Conservation (phyloP, 2,797 vertebrate species). For the Ptychobarbus kaznakovi region DNA sequence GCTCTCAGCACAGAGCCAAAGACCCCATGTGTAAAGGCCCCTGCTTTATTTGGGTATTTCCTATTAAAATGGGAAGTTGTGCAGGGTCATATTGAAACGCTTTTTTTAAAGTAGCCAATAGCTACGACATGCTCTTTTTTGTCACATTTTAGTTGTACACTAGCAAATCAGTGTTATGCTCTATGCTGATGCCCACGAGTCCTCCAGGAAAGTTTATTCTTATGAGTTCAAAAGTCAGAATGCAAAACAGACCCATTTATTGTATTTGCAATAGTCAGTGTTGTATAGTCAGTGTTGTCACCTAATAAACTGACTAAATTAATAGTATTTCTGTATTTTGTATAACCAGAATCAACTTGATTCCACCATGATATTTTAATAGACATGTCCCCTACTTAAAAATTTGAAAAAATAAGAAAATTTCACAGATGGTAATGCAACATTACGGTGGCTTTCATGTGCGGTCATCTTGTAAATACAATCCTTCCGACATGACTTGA, state of each 20-base stretch:
- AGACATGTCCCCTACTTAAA: not conserved
- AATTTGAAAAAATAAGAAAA: not conserved
- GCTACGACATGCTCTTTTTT: not conserved
- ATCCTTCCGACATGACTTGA: not conserved
- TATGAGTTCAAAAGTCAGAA: not conserved
- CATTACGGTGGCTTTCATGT: not conserved
- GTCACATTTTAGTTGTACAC: not conserved
- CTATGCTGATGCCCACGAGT: not conserved
- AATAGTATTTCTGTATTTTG: not conserved
- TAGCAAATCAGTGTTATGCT: not conserved
- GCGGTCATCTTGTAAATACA: not conserved
- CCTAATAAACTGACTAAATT: not conserved
- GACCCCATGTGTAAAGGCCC: not conserved
- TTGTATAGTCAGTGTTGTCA: not conserved
- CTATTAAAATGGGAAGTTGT: not conserved
- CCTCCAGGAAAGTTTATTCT: not conserved
- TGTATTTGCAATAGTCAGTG: not conserved
- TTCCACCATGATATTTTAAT: not conserved
- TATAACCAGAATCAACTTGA: not conserved
- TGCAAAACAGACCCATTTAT: not conserved
- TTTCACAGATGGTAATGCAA: not conserved
- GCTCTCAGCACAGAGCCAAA: not conserved
- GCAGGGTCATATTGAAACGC: not conserved
- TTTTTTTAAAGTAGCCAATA: not conserved
- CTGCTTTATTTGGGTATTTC: not conserved